Evolutionary conservation across 2,797 vertebrate genomes (phyloP).

Genomic region (Hybognathus amarus): DNA sequence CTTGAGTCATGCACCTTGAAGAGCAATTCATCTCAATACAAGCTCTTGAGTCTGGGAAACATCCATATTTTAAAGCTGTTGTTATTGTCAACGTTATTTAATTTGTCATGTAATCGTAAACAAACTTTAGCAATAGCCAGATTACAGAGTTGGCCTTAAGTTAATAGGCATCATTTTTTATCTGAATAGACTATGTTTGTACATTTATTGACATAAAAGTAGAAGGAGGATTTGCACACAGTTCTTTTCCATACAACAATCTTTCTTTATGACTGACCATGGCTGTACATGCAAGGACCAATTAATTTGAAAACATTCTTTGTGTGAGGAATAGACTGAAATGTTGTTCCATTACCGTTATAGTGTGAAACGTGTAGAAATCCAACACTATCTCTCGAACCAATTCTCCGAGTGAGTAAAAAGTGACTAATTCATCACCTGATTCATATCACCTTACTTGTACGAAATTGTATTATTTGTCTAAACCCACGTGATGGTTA

Average conservation of each 20-base stretch:
- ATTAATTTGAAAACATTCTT: not conserved
- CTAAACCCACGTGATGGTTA: no score
- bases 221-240: not conserved
- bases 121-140: not conserved
- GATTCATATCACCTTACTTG: no score
- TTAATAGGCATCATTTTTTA: not conserved
- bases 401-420: no score
- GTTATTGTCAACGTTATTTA: not conserved
- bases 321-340: not conserved
- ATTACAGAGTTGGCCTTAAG: not conserved
- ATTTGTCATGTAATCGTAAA: not conserved
- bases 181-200: not conserved
- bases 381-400: no score
- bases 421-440: no score
- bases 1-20: conserved; percentile 17
- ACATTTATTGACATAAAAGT: not conserved
- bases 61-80: not conserved
- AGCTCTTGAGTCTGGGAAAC: not conserved
- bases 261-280: not conserved
- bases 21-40: conserved; percentile 23
- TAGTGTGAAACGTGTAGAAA: no score
- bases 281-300: not conserved
- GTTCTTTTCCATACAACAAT: not conserved
- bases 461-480: no score
- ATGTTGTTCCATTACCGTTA: no score